phyloP scores from a whole-genome alignment of 2,797 vertebrate species.

The Tenualosa ilisha region DNA sequence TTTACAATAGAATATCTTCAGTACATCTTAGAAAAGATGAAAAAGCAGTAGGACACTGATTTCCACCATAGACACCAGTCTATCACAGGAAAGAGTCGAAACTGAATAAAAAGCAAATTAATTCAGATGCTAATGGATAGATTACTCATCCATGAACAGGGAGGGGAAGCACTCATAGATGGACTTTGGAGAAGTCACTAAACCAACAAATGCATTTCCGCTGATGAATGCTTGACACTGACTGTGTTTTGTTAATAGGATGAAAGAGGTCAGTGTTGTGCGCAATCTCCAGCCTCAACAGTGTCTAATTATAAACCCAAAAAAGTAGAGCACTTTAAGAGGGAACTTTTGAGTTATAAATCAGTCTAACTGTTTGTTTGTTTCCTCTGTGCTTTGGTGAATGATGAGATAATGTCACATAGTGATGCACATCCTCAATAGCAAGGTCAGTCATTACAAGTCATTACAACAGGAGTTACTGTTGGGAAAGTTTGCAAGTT shows the following conservation, averaged over 20 bases:
- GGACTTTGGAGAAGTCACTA: neutral
- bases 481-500: neutral
- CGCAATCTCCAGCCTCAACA: neutral
- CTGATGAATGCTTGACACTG: neutral
- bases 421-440: neutral
- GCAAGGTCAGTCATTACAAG: neutral
- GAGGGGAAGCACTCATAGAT: too few relatives aligned
- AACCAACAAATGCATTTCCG: neutral
- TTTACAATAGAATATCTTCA: too few relatives aligned
- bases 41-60: too few relatives aligned
- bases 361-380: neutral
- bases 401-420: neutral
- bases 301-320: neutral
- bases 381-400: neutral
- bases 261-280: neutral
- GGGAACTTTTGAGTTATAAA: neutral
- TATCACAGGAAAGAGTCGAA: too few relatives aligned
- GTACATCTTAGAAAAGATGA: too few relatives aligned
- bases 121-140: too few relatives aligned
- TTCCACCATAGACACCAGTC: too few relatives aligned
- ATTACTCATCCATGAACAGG: neutral
- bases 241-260: constrained; percentile 16
- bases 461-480: neutral
- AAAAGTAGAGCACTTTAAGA: constrained; percentile 8
- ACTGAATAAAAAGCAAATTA: too few relatives aligned